Percentiles rank a stretch among this genome's conserved stretches.
Conservation (phyloP, 2,113 vertebrate species). For the Lipotes vexillifer region DNA sequence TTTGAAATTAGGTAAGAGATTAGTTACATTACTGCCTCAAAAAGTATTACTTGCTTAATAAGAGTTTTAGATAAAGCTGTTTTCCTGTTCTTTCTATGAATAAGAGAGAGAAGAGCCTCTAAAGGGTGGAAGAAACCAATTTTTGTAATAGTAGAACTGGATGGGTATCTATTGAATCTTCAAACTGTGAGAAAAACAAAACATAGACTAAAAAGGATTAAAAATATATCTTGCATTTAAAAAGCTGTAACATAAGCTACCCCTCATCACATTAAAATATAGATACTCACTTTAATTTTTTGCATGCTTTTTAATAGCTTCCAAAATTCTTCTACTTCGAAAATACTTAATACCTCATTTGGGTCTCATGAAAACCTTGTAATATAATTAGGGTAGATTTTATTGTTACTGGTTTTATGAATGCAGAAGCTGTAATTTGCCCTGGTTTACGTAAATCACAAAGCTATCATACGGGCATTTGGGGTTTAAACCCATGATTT, state of each 20-base stretch:
- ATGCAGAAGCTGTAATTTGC: background rate
- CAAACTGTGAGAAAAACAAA: background rate
- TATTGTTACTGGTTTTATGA: background rate
- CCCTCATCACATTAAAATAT: background rate
- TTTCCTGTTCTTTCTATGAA: background rate
- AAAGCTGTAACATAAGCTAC: background rate
- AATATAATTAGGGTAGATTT: background rate
- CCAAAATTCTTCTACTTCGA: background rate
- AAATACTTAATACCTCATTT: background rate
- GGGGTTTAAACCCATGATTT: background rate
- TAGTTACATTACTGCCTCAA: background rate
- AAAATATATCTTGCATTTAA: background rate
- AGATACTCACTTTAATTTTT: background rate
- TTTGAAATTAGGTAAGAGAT: background rate
- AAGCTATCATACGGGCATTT: background rate
- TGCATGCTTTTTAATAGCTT: background rate
- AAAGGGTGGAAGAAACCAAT: background rate
- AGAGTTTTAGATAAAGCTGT: background rate
- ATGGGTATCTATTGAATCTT: background rate
- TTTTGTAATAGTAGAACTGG: background rate
- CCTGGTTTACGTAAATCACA: background rate
- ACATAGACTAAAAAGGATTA: background rate
- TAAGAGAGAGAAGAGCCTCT: background rate
- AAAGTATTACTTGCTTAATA: background rate
- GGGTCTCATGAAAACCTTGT: background rate